A percentile compares a stretch with the other conserved stretches of the same genome.
Conservation (phyloP, 1,140 invertebrate species). For the Apis cerana region DNA sequence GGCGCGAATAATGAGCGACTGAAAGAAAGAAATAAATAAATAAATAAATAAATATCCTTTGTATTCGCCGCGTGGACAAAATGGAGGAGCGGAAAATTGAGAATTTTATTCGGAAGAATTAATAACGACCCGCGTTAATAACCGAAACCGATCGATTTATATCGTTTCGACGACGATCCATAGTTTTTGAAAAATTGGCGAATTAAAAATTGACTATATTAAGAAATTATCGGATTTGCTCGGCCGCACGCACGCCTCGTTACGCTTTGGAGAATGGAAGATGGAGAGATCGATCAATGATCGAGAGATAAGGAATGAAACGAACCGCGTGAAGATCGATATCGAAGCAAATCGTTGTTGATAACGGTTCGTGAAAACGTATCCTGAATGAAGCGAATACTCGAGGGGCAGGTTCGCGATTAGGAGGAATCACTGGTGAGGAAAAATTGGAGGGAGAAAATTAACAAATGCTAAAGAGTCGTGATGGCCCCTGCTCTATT, state of each 20-base stretch:
- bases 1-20: constrained; percentile 4
- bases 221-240: constrained; percentile 19
- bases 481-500: constrained; percentile 38
- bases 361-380: background rate
- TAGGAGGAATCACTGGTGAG: constrained; percentile 49
- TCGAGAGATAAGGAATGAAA: background rate
- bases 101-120: background rate
- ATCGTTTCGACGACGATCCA: constrained; percentile 3
- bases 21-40: background rate
- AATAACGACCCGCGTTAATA: constrained; percentile 37
- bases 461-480: constrained; percentile 67
- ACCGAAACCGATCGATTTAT: constrained; percentile 5
- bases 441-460: constrained; percentile 37
- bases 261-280: constrained; percentile 61
- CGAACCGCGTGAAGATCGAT: background rate
- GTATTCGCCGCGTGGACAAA: background rate
- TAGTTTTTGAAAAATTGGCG: background rate
- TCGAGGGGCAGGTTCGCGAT: constrained; percentile 33
- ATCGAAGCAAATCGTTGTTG: constrained; percentile 10
- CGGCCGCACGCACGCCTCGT: constrained; percentile 55
- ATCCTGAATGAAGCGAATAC: background rate
- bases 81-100: background rate
- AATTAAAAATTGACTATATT: constrained; percentile 15
- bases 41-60: background rate
- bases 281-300: constrained; percentile 25